Evolutionary conservation across 2,797 vertebrate species (phyloP), one percentile per base, ranked within the genome.

Genomic region (Arrhamphus sclerolepis): DNA sequence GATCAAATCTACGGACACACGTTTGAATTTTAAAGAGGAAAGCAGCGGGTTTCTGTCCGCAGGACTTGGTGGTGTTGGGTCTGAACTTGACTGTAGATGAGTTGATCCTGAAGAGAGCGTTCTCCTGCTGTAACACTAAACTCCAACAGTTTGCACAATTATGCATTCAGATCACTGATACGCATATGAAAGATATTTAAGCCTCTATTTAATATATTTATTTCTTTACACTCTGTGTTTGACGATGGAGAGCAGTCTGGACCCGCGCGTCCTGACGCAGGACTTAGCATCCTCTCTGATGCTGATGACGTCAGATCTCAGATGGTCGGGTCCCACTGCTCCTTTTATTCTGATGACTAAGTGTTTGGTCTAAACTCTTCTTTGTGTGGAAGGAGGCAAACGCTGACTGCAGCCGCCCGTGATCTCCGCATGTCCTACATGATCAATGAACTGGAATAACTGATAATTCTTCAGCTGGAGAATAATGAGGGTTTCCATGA

Each of bases 391-490:
- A 75, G 81, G 88, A 92, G 87, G 87, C 77, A 84, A 69, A 62
- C 68, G 86, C 75, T 73, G 6, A 17, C 41, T 57, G 54, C 50
- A 53, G 57, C 58, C 60, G 87, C 87, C 87, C 40, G 28, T 91
- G 90, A 92, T 86, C 80, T 83, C 87, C 77, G 63, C 1, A 55
- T 78, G 83, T 64, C 83, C 75, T 69, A 87, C 70, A 88, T 89
- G 80, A 71, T 84, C 86, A 80, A 66, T 91, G 89, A 88, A 88
- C 79, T 86, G 87, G 90, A 89, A 91, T 66, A 34, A 59, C 67
- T 71, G 65, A 85, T 78, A 59, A 79, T 79, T 81, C 82, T 66
- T 59, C 38, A 69, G 26, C 51, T 31, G 62, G 56, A 82, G 80
- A 83, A 79, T 66, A 79, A 87, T 87, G 83, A 86, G 46, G 62